Evolutionary conservation across 2,113 vertebrate species (phyloP).

Genomic region (Mungos mungo): DNA sequence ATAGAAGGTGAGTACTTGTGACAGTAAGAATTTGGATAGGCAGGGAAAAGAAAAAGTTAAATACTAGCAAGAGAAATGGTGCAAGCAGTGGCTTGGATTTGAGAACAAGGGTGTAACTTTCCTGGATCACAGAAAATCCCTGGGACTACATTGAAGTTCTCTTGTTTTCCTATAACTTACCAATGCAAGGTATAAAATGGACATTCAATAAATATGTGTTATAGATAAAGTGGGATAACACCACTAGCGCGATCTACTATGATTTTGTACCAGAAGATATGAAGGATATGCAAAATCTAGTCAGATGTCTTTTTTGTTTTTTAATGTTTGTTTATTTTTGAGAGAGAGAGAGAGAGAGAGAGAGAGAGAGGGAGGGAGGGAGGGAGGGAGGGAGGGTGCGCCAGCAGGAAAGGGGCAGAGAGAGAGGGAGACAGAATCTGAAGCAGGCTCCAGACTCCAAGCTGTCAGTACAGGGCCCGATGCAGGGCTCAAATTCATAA

Average conservation of each 20-base stretch:
- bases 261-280: not conserved
- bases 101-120: not conserved
- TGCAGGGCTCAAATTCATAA: no score
- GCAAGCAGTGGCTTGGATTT: not conserved
- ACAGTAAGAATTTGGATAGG: not conserved
- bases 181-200: not conserved
- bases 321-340: no score
- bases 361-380: no score
- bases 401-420: no score
- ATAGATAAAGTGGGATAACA: not conserved
- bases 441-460: no score
- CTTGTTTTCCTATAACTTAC: not conserved
- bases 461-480: no score
- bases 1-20: not conserved
- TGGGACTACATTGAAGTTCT: not conserved
- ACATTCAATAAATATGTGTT: not conserved
- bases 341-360: no score
- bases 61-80: not conserved
- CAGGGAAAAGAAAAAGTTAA: not conserved
- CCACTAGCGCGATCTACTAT: not conserved
- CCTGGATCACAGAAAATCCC: not conserved
- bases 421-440: no score
- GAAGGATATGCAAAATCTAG: not conserved
- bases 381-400: no score
- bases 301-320: not conserved